Base-by-base conservation (phyloP, 2,797 vertebrate genomes). In the Rhinatrema bivittatum region DNA sequence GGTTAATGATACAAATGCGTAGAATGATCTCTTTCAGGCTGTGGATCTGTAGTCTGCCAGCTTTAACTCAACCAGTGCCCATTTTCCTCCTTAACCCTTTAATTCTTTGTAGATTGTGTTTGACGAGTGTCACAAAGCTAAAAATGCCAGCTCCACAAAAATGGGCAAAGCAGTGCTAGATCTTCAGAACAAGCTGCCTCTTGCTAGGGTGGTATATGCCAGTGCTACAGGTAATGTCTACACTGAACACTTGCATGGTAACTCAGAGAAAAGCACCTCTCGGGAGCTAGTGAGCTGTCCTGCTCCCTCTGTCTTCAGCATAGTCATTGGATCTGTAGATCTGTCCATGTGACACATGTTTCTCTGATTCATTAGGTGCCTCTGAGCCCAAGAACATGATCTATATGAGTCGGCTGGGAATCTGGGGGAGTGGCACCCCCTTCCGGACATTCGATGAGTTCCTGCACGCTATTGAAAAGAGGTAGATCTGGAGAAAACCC, bases 361-460 rank as follows among this genome's bases (percentile, higher is more conserved):
- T 16, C 10, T 11, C 12, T 10, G 22, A 20, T 2, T 1, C 16
- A 16, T 34, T 68, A 98, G 96, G 96, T 80, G 96, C 96, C 65
- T 99, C 96, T 5, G 96, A 99, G 83, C 96, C 96, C 80, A 96
- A 96, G 77, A 99, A 99, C 82, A 99, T 99, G 96, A 97, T 98
- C 65, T 99, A 99, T 68, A 99, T 98, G 96, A 98, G 93, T 74
- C 95, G 95, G 42, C 81, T 99, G 74, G 96, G 96, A 25, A 99
- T 99, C 59, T 99, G 96, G 96, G 96, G 96, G 3, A 88, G 96
- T 24, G 94, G 93, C 46, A 99, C 96, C 1, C 91, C 94, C 6
- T 99, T 99, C 77, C 84, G 81, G 52, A 69, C 81, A 1, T 98
- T 99, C 0, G 96, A 99, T 1, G 96, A 99, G 53, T 99, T 99